Percentiles rank a stretch among this genome's conserved stretches.
These are phyloP conservation scores for Bettongia penicillata DNA, from an alignment of 2,113 vertebrate genomes.

Conservation along the genomic window DNA sequence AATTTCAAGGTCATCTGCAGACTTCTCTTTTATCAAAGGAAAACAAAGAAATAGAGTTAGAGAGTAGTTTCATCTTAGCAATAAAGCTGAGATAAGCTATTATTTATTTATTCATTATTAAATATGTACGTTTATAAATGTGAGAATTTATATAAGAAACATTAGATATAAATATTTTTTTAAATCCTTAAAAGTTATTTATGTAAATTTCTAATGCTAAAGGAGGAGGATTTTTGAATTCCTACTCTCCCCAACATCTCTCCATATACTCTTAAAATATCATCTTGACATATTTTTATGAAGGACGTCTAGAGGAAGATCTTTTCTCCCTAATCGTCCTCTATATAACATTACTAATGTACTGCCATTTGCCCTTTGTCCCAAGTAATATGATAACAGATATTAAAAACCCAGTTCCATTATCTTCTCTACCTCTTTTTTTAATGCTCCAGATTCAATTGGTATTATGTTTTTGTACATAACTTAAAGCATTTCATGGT, in stretches of 20 bases:
- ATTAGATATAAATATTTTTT: neutral
- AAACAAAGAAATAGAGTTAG: neutral
- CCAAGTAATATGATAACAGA: neutral
- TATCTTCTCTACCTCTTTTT: neutral
- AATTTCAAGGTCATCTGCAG: constrained; percentile 61
- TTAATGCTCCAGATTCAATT: neutral
- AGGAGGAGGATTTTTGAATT: neutral
- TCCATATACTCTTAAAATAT: neutral
- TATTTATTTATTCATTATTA: neutral
- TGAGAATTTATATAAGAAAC: neutral
- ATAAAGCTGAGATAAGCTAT: neutral
- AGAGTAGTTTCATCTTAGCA: neutral
- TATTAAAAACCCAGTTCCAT: neutral
- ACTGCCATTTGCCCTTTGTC: neutral
- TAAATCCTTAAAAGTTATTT: neutral
- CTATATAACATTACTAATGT: neutral
- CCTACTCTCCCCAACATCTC: neutral
- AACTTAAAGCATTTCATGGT: neutral
- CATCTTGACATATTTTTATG: neutral
- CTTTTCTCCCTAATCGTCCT: neutral
- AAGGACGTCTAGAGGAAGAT: neutral
- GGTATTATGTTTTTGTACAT: neutral
- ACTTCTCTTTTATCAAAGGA: constrained; percentile 25
- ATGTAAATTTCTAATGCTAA: neutral
- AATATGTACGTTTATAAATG: neutral